A percentile compares a stretch with the other conserved stretches of the same genome.
Evolutionary conservation across 2,797 vertebrate species (phyloP).

Genomic region (Acanthiza pusilla): DNA sequence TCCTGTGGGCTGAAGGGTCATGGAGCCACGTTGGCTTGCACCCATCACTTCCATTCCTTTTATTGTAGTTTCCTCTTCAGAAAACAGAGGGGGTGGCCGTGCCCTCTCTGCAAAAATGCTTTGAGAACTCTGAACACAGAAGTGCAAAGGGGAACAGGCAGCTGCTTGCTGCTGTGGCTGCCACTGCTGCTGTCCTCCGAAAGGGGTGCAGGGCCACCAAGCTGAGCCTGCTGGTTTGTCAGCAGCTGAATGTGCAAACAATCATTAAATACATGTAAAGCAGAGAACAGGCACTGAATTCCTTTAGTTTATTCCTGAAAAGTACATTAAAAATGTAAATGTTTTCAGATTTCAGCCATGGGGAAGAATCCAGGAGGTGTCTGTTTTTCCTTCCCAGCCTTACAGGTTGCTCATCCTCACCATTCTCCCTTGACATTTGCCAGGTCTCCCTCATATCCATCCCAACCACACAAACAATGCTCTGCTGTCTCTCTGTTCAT

Average conservation of each 20-base stretch:
- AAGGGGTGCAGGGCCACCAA: not conserved
- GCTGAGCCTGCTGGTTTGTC: not conserved
- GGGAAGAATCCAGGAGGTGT: not conserved
- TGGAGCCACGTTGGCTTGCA: rapidly evolving
- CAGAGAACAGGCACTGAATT: not conserved
- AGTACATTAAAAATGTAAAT: not conserved
- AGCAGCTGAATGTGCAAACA: not conserved
- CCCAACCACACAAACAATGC: not conserved
- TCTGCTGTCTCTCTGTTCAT: not conserved
- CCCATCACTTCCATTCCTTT: not conserved
- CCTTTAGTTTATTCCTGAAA: not conserved
- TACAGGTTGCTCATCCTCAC: not conserved
- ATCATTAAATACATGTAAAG: not conserved
- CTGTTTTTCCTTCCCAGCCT: not conserved
- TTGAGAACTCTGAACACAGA: not conserved
- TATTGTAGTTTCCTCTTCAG: not conserved
- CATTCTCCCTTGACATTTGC: not conserved
- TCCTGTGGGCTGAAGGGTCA: not conserved
- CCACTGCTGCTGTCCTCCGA: not conserved
- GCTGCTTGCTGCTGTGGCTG: not conserved
- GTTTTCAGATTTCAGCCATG: not conserved
- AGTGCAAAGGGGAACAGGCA: not conserved
- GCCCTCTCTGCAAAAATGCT: not conserved
- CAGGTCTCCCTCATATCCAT: not conserved
- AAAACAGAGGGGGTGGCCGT: not conserved